phyloP scores from a whole-genome alignment of 2,888 invertebrate genomes.

The Rhodophaea formosa region DNA sequence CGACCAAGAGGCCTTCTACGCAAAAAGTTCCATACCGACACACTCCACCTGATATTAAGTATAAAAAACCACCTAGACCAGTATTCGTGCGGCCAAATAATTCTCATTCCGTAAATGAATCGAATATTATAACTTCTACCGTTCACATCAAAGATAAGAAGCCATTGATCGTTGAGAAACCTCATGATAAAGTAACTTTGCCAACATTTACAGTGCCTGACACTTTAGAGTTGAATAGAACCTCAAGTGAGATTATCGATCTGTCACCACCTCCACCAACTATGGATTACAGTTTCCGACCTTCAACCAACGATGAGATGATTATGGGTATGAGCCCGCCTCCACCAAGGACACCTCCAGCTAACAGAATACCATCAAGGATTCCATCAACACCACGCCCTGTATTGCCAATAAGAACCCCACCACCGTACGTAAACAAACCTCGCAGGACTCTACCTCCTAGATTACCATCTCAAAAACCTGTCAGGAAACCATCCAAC shows the following conservation, averaged over 20 bases:
- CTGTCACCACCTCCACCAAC: conserved; percentile 77
- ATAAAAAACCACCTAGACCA: conserved; percentile 48
- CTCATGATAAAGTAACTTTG: conserved; percentile 52
- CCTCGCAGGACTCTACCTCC: conserved; percentile 59
- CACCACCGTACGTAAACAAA: conserved; percentile 58
- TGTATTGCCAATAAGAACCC: conserved; percentile 52
- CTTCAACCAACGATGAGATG: conserved; percentile 69
- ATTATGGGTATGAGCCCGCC: conserved; percentile 82
- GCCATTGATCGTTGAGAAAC: conserved; percentile 63
- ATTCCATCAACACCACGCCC: conserved; percentile 56
- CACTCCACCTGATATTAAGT: conserved; percentile 41
- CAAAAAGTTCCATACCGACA: conserved; percentile 38
- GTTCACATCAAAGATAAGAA: conserved; percentile 71
- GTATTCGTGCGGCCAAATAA: conserved; percentile 46
- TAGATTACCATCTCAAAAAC: conserved; percentile 53
- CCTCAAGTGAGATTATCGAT: conserved; percentile 69
- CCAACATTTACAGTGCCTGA: conserved; percentile 58
- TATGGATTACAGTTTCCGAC: conserved; percentile 65
- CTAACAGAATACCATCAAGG: conserved; percentile 51
- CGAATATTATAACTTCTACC: conserved; percentile 74
- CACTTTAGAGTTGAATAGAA: conserved; percentile 49
- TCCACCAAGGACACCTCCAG: conserved; percentile 59
- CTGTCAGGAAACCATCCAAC: conserved; percentile 55
- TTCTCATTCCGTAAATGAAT: conserved; percentile 48
- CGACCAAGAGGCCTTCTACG: conserved; percentile 37